Evolutionary conservation across 23 tunicate genomes (phyloP), one percentile per base, ranked within the genome.

Genomic region (Halocynthia aurantium): DNA sequence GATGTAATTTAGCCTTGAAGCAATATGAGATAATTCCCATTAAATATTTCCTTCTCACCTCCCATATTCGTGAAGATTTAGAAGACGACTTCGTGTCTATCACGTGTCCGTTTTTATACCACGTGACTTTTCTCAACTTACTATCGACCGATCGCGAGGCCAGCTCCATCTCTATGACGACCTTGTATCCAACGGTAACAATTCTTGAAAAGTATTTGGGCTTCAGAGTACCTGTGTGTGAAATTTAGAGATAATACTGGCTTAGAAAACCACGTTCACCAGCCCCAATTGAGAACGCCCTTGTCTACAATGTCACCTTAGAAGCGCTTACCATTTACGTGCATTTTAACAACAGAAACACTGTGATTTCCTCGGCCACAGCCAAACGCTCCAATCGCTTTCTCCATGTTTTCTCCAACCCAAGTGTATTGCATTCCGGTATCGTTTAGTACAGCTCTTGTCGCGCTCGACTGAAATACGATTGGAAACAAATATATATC

Each of bases 21-120:
- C n/a, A n/a, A n/a, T n/a, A n/a, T n/a, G n/a, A n/a, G n/a, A n/a
- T n/a, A n/a, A n/a, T n/a, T n/a, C n/a, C n/a, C n/a, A n/a, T n/a
- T n/a, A n/a, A n/a, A n/a, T n/a, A n/a, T n/a, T 20, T 9, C 17
- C 72, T 17, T 69, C 76, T 50, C 12, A 84, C 87, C 81, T 55
- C 57, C 82, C 87, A 76, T 20, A 84, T 84, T 54, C 82, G 67
- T 5, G 70, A 31, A 31, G 44, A 31, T 31, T 31, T 31, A 31
- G 44, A 31, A n/a, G 7, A 52, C 21, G 19, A 10, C 55, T 51
- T 53, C 6, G 56, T 52, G 10, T 56, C 65, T 49, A 84, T 54
- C 22, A 54, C 56, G 13, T 55, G 82, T 8, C 82, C 77, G 61
- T 84, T 77, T 68, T 84, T 84, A 53, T 64, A 53, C 87, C 87